A percentile compares a stretch with the other conserved stretches of the same genome.
Conservation (phyloP, 2,113 vertebrate species). For the Prolemur simus region DNA sequence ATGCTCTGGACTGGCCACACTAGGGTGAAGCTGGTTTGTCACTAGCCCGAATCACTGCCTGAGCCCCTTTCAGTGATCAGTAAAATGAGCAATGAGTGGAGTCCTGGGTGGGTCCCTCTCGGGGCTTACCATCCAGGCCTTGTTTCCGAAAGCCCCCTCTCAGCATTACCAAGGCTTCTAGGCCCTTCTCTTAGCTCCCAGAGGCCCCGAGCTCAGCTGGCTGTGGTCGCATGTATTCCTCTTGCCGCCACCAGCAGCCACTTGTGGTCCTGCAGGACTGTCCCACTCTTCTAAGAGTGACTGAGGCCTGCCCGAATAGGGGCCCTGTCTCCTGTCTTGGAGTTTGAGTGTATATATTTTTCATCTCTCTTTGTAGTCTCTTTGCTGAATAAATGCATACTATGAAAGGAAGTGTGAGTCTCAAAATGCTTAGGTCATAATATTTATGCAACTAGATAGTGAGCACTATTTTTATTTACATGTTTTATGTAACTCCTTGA, state of each 20-base stretch:
- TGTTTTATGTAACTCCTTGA: background rate
- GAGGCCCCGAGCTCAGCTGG: rapidly evolving
- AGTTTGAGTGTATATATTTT: background rate
- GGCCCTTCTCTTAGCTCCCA: background rate
- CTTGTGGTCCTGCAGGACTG: rapidly evolving
- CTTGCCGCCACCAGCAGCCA: background rate
- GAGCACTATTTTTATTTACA: background rate
- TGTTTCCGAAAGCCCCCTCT: background rate
- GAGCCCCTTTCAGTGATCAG: background rate
- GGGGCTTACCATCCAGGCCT: background rate
- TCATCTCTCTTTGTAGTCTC: background rate
- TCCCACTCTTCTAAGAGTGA: background rate
- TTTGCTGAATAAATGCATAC: background rate
- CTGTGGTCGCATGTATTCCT: background rate
- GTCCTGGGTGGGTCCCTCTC: background rate
- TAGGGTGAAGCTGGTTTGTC: background rate
- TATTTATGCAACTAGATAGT: background rate
- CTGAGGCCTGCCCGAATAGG: rapidly evolving
- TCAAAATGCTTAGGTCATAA: background rate
- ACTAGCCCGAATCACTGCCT: background rate
- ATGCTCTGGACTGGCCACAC: too few species aligned
- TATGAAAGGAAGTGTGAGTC: background rate
- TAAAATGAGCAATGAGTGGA: background rate
- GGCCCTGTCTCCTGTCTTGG: background rate
- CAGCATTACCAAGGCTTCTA: background rate